phyloP scores from a whole-genome alignment of 2,113 vertebrate genomes.

The Megaptera novaeangliae region DNA sequence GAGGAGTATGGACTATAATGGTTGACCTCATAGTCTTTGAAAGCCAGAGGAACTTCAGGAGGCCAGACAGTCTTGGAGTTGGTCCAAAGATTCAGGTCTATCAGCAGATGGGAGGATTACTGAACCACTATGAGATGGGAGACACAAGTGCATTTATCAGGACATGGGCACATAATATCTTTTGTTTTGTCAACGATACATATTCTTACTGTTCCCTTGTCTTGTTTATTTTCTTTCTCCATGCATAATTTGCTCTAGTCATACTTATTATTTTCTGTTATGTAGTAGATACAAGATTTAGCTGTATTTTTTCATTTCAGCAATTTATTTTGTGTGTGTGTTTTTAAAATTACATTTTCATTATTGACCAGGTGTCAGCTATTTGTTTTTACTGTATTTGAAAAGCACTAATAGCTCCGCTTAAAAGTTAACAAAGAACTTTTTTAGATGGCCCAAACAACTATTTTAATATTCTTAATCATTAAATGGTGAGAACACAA shows the following conservation, averaged over 20 bases:
- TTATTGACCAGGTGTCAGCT: not conserved
- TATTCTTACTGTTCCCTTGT: not conserved
- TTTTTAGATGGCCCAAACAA: not conserved
- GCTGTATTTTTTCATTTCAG: not conserved
- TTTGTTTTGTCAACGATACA: not conserved
- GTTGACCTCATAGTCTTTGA: slow-evolving; percentile 38
- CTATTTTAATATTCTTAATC: not conserved
- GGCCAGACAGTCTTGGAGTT: slow-evolving; percentile 3
- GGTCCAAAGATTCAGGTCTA: not conserved
- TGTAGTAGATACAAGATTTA: not conserved
- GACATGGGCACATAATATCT: not conserved
- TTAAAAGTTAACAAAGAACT: not conserved
- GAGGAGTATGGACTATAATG: not conserved
- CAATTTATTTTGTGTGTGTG: not conserved
- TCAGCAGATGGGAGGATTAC: not conserved
- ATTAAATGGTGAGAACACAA: not conserved
- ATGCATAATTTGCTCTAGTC: not conserved
- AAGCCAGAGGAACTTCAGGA: not conserved
- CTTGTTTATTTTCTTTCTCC: not conserved
- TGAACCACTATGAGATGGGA: not conserved
- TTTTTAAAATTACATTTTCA: not conserved
- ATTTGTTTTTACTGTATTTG: slow-evolving; percentile 16
- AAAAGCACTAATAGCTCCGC: not conserved
- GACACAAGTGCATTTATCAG: not conserved
- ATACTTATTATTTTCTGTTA: not conserved